Conservation (phyloP, 2,888 invertebrate genomes). For the Schizaphis graminum region DNA sequence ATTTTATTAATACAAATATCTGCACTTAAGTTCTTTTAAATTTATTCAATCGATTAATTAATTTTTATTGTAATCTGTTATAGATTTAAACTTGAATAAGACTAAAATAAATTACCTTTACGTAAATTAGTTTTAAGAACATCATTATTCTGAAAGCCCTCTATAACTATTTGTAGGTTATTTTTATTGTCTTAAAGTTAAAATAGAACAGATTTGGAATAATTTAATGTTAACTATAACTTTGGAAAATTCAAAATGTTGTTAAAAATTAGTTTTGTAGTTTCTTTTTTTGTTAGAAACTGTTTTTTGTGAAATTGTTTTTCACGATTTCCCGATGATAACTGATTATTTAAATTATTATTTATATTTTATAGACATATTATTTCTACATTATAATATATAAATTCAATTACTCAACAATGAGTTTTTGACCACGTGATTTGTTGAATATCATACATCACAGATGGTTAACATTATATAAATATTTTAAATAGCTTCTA, state of each 20-base stretch:
- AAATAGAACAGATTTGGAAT: neutral
- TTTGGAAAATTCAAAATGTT: neutral
- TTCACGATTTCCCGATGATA: neutral
- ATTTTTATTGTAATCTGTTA: neutral
- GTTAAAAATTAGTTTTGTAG: neutral
- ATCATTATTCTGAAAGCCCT: neutral
- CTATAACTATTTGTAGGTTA: neutral
- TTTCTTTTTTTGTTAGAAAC: neutral
- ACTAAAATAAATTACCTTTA: neutral
- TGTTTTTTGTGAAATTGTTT: too few species aligned
- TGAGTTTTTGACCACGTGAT: neutral
- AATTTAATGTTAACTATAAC: neutral
- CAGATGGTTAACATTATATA: neutral
- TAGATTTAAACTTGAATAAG: neutral
- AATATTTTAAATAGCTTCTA: neutral
- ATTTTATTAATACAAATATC: neutral
- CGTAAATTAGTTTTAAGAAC: neutral
- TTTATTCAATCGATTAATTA: neutral
- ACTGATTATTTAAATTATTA: neutral
- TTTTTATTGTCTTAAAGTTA: neutral
- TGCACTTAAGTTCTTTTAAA: neutral
- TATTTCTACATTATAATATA: neutral
- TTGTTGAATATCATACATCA: neutral
- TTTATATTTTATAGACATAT: neutral
- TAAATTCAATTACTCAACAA: neutral